Evolutionary conservation across 2,113 vertebrate species (phyloP), one percentile per base, ranked within the genome.

Genomic region (Ailuropoda melanoleuca): DNA sequence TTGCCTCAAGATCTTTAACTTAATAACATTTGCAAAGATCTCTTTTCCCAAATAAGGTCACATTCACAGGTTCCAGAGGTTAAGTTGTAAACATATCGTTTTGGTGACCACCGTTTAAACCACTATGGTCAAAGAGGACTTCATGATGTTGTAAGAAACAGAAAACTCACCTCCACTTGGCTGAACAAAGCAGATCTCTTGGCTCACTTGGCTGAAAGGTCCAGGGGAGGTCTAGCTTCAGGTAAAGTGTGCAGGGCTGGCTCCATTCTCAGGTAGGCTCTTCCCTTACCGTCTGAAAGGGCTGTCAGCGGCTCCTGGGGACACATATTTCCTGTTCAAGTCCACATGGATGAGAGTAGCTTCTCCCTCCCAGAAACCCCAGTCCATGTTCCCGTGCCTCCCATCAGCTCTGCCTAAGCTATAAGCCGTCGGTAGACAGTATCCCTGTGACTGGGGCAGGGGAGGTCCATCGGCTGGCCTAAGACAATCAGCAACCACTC

Each of bases 111-210:
- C 48, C 39, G 39, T 46, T 96, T 24, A 56, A 56, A 13, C 10
- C 37, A 37, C 7, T 1, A 66, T 21, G 31, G 82, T 34, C 46
- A 50, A 29, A 39, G 37, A 87, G 55, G 19, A 72, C 55, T 85
- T 90, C 29, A 50, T 19, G 60, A 53, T 80, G 50, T 50, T 60
- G 23, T 62, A 75, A 94, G 82, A 82, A 48, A 68, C 26, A 66
- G 56, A 82, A 88, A 43, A 77, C 17, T 84, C 37, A 15, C 21
- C 15, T 23, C 7, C 0, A 50, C 58, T 34, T 53, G 66, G 39
- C 60, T 80, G 39, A 70, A 53, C 72, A 70, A 77, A 92, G 34
- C 11, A 43, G 66, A 39, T 31, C 46, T 55, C 53, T 4, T 24
- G 60, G 13, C 46, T 75, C 83, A 23, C 11, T 55, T 15, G 43